phyloP scores from a whole-genome alignment of 2,113 vertebrate species.

The Cettia cetti region DNA sequence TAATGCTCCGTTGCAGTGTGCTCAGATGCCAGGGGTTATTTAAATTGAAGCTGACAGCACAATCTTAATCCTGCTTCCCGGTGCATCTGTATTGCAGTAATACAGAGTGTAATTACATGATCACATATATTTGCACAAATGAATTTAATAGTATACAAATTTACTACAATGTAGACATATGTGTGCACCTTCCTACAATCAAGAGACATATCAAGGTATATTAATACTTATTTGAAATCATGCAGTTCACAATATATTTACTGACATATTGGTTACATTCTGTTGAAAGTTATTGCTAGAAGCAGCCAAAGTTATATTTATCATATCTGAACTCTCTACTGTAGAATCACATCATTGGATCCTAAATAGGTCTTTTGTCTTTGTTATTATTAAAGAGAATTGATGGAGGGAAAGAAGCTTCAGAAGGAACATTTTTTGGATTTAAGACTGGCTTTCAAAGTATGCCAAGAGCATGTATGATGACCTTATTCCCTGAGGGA shows the following conservation, averaged over 20 bases:
- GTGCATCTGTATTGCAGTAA: neutral
- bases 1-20: neutral
- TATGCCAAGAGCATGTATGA: neutral
- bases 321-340: neutral
- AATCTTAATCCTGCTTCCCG: conserved; percentile 8
- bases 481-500: neutral
- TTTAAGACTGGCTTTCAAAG: neutral
- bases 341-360: neutral
- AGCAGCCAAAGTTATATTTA: neutral
- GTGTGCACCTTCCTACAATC: neutral
- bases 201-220: neutral
- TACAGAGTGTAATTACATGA: conserved; percentile 13
- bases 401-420: neutral
- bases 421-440: neutral
- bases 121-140: conserved; percentile 26
- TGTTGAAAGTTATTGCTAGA: neutral
- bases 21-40: neutral
- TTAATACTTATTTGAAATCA: conserved; percentile 2
- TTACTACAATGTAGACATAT: neutral
- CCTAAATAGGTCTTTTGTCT: neutral
- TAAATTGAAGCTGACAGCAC: conserved; percentile 33
- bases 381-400: neutral
- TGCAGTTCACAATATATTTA: neutral
- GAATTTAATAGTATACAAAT: neutral
- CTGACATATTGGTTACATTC: neutral